Base-by-base conservation (phyloP, 2,113 vertebrate genomes). In the Porphyrio hochstetteri region DNA sequence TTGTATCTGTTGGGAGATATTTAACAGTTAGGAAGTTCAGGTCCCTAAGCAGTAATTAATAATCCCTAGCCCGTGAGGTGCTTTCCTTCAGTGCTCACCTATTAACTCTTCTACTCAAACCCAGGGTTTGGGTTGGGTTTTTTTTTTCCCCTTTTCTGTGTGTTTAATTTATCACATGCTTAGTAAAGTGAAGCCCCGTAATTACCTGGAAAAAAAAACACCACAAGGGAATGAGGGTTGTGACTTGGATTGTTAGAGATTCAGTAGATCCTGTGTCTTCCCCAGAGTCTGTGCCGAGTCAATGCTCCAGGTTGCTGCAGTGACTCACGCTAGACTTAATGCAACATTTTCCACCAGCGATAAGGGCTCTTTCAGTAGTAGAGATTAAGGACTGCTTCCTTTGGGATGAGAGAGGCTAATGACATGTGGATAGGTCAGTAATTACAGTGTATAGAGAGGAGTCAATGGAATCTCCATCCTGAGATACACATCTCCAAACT, bases 211-310 rank as follows among this genome's bases (percentile, higher is more conserved):
- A 79, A 31, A 50, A 48, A 52, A 89, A 88, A 63, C 1, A 2
- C 14, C 60, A 44, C 5, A 13, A 10, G 38, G 7, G 28, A 74
- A 3, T 24, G 17, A 87, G 29, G 3, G 15, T 1, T 93, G n/a
- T 64, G n/a, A 13, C 23, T 55, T 1, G 1, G 35, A 10, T 42
- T 64, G 11, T 68, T 60, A 86, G 60, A 56, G 23, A 33, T 52
- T 78, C 48, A 35, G 38, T 7, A 64, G 33, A 40, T 60, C 64
- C 53, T 78, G 21, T 1, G 1, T 80, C 57, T 63, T 94, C n/a
- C 55, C 42, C 52, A 25, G 71, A 33, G 75, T 20, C 50, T 0
- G 0, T 12, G 20, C 31, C 44, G 72, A 65, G 33, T 38, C 52
- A 42, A 33, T 38, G 35, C 18, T 86, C 14, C 10, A 59, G 24